Evolutionary conservation across 2,113 vertebrate genomes (phyloP).

Genomic region (Rhagologus leucostigma): DNA sequence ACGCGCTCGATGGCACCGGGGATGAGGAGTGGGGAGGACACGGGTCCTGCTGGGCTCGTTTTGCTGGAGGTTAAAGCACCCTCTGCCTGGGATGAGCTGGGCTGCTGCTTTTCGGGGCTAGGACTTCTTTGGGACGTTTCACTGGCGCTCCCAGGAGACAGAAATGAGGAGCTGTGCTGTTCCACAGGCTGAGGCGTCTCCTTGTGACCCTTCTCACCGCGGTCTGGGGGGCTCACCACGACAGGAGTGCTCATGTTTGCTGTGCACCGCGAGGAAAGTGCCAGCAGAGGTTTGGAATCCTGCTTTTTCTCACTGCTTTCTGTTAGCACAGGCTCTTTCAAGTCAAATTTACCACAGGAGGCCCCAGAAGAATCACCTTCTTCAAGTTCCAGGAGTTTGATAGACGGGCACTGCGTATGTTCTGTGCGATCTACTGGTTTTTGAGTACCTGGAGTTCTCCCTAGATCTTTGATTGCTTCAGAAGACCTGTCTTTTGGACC

Average conservation of each 20-base stretch:
- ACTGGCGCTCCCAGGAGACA: not conserved
- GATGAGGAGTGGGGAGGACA: not conserved
- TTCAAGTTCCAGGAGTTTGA: constrained; percentile 24
- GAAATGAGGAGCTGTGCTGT: not conserved
- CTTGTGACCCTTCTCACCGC: not conserved
- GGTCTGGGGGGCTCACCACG: not conserved
- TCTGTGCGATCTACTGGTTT: not conserved
- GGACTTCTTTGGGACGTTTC: not conserved
- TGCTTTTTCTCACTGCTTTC: constrained; percentile 27
- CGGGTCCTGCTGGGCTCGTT: not conserved
- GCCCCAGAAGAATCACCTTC: not conserved
- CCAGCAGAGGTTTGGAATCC: constrained; percentile 32
- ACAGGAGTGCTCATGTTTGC: not conserved
- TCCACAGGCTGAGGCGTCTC: not conserved
- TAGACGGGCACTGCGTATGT: not conserved
- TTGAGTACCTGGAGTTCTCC: not conserved
- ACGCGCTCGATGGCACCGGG: constrained; percentile 56
- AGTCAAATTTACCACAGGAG: not conserved
- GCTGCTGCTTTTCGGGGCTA: constrained; percentile 21
- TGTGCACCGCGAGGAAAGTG: not conserved
- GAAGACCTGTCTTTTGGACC: constrained; percentile 20
- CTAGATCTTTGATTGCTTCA: constrained; percentile 37
- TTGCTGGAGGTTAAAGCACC: constrained; percentile 63
- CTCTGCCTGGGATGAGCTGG: not conserved
- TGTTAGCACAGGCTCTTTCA: constrained; percentile 20